Conservation (phyloP, 2,113 vertebrate species). For the Pungitius pungitius region DNA sequence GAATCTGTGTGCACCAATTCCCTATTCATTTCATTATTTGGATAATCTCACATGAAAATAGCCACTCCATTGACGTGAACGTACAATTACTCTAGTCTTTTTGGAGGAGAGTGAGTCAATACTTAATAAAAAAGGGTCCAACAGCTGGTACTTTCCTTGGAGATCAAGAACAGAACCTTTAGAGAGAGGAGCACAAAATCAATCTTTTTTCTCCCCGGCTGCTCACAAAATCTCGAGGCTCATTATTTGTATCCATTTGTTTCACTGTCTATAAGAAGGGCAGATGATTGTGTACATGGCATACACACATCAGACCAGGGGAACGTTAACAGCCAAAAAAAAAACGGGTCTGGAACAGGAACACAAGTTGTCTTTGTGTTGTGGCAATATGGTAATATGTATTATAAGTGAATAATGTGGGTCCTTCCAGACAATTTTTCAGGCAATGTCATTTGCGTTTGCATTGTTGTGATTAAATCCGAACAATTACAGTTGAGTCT, state of each 20-base stretch:
- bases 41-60: conserved; percentile 45
- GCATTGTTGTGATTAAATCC: not conserved
- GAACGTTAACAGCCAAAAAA: not conserved
- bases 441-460: not conserved
- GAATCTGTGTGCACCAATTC: not conserved
- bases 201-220: conserved; percentile 12
- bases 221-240: conserved; percentile 8
- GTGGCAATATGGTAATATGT: not conserved
- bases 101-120: conserved; percentile 46
- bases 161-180: conserved; percentile 10
- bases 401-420: not conserved
- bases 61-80: conserved; percentile 30
- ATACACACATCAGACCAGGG: not conserved
- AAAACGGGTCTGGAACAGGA: not conserved
- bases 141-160: conserved; percentile 40
- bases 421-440: not conserved
- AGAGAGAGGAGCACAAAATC: conserved; percentile 17
- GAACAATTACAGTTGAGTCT: not conserved
- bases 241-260: not conserved
- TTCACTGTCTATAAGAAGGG: not conserved
- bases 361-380: not conserved
- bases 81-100: conserved; percentile 32
- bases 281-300: not conserved
- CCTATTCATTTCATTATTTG: conserved; percentile 21
- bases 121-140: conserved; percentile 19